Conservation (phyloP, 2,113 vertebrate species). For the Perca flavescens region DNA sequence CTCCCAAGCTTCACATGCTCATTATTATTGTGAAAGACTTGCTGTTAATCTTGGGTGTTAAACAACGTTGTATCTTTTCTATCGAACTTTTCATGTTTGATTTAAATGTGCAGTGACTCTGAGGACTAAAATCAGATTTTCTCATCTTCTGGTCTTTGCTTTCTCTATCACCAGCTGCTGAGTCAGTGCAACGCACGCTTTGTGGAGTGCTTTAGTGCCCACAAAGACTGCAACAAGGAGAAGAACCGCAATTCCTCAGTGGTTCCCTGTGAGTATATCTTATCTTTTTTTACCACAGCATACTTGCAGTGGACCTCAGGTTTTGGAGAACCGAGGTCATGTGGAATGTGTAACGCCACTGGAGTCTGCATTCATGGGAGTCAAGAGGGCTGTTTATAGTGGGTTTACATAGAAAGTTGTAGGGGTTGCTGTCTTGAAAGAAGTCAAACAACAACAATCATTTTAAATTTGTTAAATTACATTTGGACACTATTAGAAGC, state of each 20-base stretch:
- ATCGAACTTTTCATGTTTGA: constrained; percentile 18
- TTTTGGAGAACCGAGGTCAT: constrained; percentile 39
- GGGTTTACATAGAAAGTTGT: neutral
- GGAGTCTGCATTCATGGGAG: neutral
- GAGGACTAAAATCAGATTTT: constrained; percentile 14
- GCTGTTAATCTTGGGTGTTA: constrained; percentile 26
- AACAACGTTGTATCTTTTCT: constrained; percentile 10
- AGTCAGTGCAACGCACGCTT: constrained; percentile 95
- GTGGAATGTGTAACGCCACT: neutral
- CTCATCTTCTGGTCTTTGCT: constrained; percentile 6
- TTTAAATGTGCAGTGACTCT: constrained; percentile 17
- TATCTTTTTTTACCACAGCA: constrained; percentile 26
- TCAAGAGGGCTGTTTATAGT: neutral
- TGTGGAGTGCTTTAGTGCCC: constrained; percentile 95
- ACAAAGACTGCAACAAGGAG: constrained; percentile 99
- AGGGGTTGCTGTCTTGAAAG: neutral
- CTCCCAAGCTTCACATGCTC: constrained; percentile 31
- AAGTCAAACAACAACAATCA: neutral
- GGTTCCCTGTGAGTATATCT: constrained; percentile 92
- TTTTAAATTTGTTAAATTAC: neutral
- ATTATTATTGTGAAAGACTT: constrained; percentile 32
- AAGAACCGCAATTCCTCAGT: constrained; percentile 99
- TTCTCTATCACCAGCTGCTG: constrained; percentile 88
- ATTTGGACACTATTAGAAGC: neutral
- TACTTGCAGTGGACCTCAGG: constrained; percentile 23